These are phyloP conservation scores for Antennarius striatus DNA, from an alignment of 2,113 vertebrate genomes.

Conservation along the genomic window DNA sequence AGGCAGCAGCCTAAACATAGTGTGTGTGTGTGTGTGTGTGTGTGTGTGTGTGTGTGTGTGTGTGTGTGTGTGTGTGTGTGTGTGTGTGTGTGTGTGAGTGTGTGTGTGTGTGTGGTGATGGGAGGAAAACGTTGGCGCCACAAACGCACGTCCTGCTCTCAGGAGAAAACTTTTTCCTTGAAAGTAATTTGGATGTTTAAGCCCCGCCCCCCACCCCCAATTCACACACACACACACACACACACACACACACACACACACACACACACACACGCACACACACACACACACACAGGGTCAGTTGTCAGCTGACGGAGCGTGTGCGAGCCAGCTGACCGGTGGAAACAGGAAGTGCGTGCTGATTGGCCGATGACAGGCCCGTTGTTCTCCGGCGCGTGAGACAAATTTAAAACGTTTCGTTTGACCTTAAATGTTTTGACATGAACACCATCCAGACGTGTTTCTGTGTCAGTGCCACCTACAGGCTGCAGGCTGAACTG, in stretches of 20 bases:
- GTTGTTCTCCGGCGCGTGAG: no score
- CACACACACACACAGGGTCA: constrained; percentile 6
- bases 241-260: constrained; percentile 22
- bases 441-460: no score
- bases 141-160: constrained; percentile 11
- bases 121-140: constrained; percentile 35
- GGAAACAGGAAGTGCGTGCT: constrained; percentile 26
- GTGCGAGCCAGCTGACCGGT: constrained; percentile 17
- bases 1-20: no score
- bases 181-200: constrained; percentile 40
- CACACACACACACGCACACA: background rate
- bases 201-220: background rate
- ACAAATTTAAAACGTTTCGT: no score
- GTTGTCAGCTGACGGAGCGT: constrained; percentile 25
- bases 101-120: background rate
- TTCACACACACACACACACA: constrained; percentile 25
- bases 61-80: no score
- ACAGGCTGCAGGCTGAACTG: no score
- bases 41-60: background rate
- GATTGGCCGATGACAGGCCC: constrained; percentile 10
- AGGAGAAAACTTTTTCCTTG: constrained; percentile 23
- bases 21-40: no score
- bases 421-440: no score
- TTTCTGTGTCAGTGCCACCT: no score
- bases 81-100: no score